These are phyloP conservation scores for Chaitophorus viminalis DNA, from an alignment of 2,888 invertebrate genomes.

Conservation along the genomic window DNA sequence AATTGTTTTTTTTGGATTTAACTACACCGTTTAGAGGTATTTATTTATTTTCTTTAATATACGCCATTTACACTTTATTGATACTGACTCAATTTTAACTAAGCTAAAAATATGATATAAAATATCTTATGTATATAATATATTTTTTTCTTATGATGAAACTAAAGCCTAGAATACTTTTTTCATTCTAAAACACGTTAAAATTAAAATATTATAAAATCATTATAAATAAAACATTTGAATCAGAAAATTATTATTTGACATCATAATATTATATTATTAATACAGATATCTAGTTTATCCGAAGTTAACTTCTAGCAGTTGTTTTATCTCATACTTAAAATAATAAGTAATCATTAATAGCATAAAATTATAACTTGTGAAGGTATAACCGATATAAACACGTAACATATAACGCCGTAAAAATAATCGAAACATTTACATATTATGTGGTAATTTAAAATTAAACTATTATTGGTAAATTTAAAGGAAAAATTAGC, in stretches of 20 bases:
- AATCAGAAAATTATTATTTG: constrained; percentile 14
- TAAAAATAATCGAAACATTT: background rate
- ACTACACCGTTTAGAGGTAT: constrained; percentile 22
- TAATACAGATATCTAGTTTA: constrained; percentile 13
- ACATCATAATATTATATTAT: too few species aligned
- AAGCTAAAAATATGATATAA: background rate
- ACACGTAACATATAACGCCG: background rate
- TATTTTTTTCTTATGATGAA: background rate
- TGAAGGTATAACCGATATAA: background rate
- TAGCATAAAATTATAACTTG: background rate
- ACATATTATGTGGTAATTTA: background rate
- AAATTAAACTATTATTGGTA: background rate
- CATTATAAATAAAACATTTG: background rate
- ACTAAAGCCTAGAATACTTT: background rate
- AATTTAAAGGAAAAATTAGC: background rate
- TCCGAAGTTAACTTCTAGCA: too few species aligned
- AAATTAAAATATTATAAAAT: background rate
- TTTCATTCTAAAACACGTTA: background rate
- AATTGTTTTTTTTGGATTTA: constrained; percentile 4
- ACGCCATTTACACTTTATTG: background rate
- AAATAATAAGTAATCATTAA: background rate
- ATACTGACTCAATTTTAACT: background rate
- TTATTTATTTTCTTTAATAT: constrained; percentile 10
- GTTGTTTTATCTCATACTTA: background rate
- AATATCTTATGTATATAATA: background rate